phyloP scores from a whole-genome alignment of 2,113 vertebrate species.

The Proterorhinus semilunaris region DNA sequence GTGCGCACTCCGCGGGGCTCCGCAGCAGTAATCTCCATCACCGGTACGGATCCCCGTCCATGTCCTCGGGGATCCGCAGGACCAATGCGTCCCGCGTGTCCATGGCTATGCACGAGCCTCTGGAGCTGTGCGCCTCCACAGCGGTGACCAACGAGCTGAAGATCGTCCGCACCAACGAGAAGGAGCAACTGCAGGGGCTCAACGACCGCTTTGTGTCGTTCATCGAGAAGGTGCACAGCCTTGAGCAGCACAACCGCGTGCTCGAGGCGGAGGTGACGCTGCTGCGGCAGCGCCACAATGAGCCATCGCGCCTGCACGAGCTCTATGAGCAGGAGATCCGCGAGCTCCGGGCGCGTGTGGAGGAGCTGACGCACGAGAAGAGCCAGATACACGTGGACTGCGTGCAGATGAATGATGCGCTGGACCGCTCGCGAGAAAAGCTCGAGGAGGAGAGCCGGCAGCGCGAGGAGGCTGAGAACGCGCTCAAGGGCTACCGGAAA shows the following conservation, averaged over 20 bases:
- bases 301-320: conserved; percentile 80
- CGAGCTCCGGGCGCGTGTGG: conserved; percentile 75
- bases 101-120: conserved; percentile 64
- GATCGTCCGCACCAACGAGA: conserved; percentile 83
- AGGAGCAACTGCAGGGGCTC: conserved; percentile 82
- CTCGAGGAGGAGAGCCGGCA: conserved; percentile 73
- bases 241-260: conserved; percentile 82
- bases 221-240: conserved; percentile 81
- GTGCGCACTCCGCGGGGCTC: conserved; percentile 62
- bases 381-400: conserved; percentile 80
- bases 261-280: conserved; percentile 78
- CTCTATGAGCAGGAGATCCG: conserved; percentile 83
- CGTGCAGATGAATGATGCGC: conserved; percentile 75
- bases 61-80: conserved; percentile 65
- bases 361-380: conserved; percentile 80
- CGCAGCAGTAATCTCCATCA: conserved; percentile 60
- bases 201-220: conserved; percentile 85
- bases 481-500: conserved; percentile 73
- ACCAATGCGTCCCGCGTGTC: conserved; percentile 63
- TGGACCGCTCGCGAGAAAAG: conserved; percentile 74
- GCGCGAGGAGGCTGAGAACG: conserved; percentile 77
- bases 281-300: conserved; percentile 78
- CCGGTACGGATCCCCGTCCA: conserved; percentile 58
- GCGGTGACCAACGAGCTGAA: conserved; percentile 83
- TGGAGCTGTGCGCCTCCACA: conserved; percentile 78